phyloP scores from a whole-genome alignment of 2,113 vertebrate genomes.

The Pterocles orientalis region DNA sequence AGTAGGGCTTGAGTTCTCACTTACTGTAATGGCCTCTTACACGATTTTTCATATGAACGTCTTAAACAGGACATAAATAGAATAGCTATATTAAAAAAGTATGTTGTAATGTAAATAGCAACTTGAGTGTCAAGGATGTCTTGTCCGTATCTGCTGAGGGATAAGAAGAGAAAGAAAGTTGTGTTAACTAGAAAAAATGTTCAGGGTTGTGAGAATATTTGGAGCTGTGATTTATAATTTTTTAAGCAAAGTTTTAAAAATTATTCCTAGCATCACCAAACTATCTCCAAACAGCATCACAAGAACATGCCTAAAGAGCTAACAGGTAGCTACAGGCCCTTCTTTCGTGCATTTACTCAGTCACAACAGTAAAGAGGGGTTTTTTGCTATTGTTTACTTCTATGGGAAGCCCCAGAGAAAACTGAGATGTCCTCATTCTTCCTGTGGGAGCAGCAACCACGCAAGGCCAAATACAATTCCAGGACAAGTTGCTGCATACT shows the following conservation, averaged over 20 bases:
- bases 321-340: neutral
- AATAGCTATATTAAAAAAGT: neutral
- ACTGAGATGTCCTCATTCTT: neutral
- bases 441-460: neutral
- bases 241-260: neutral
- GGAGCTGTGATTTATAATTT: neutral
- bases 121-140: neutral
- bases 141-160: neutral
- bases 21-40: neutral
- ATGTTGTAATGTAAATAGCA: neutral
- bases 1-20: neutral
- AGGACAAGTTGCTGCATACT: neutral
- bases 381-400: neutral
- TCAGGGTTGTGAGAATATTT: neutral
- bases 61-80: neutral
- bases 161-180: neutral
- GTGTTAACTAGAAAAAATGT: neutral
- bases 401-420: neutral
- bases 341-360: neutral
- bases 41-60: neutral
- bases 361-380: neutral
- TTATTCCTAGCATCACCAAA: neutral
- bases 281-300: neutral
- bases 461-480: neutral
- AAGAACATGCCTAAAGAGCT: neutral